A percentile compares a stretch with the other conserved stretches of the same genome.
Evolutionary conservation across 2,888 invertebrate species (phyloP).

Genomic region (Euproctis similis): DNA sequence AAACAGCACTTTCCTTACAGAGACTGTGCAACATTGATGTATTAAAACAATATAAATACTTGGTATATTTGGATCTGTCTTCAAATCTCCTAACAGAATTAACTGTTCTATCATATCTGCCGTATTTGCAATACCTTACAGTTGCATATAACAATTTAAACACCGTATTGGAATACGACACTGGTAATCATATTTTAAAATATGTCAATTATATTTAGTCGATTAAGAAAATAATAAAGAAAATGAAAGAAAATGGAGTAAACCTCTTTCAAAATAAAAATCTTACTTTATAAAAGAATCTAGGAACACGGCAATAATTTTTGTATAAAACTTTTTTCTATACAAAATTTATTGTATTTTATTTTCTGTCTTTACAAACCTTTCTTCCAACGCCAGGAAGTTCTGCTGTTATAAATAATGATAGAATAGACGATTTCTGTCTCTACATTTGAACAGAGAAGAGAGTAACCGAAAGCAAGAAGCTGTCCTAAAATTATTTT

Average conservation of each 20-base stretch:
- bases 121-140: conserved; percentile 74
- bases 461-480: too few relatives aligned
- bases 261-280: too few relatives aligned
- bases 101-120: conserved; percentile 65
- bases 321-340: too few relatives aligned
- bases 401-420: too few relatives aligned
- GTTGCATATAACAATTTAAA: conserved; percentile 72
- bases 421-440: too few relatives aligned
- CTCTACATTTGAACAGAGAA: too few relatives aligned
- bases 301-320: too few relatives aligned
- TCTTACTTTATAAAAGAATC: too few relatives aligned
- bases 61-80: conserved; percentile 77
- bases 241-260: not conserved
- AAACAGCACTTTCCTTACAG: conserved; percentile 35
- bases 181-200: conserved; percentile 50
- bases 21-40: conserved; percentile 62
- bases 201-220: not conserved
- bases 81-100: conserved; percentile 72
- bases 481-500: too few relatives aligned
- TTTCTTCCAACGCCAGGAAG: too few relatives aligned
- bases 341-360: too few relatives aligned
- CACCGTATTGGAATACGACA: conserved; percentile 70
- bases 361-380: too few relatives aligned
- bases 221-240: not conserved
- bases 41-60: conserved; percentile 69